Conservation (phyloP, 2,888 invertebrate genomes). For the Metopia argyrocephala region DNA sequence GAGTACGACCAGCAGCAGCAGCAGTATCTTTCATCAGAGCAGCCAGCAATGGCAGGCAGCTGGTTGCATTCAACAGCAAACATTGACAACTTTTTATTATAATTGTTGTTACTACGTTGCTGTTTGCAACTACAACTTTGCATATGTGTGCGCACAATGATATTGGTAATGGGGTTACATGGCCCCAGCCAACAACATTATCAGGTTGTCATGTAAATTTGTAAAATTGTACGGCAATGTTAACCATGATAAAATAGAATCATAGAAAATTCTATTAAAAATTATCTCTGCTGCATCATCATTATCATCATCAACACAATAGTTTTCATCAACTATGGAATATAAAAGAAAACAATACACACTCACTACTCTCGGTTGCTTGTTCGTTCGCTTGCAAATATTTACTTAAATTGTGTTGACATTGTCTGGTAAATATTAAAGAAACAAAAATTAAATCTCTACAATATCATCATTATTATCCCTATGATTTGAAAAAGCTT, state of each 20-base stretch:
- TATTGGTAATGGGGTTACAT: background rate
- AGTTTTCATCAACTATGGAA: too few relatives aligned
- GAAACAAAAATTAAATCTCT: background rate
- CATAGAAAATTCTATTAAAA: constrained; percentile 47
- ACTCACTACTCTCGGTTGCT: background rate
- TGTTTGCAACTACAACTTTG: background rate
- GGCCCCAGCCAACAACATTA: background rate
- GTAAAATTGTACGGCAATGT: background rate
- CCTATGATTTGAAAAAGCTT: constrained; percentile 29
- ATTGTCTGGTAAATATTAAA: constrained; percentile 33
- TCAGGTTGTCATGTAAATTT: background rate
- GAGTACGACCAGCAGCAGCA: background rate
- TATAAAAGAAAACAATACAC: background rate
- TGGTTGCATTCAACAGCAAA: constrained; percentile 34
- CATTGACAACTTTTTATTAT: constrained; percentile 27
- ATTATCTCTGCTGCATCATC: constrained; percentile 48
- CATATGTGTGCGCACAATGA: background rate
- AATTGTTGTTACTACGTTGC: constrained; percentile 16
- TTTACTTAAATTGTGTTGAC: constrained; percentile 54
- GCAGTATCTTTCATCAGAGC: background rate
- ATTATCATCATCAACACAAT: background rate
- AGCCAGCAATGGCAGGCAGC: background rate
- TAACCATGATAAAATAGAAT: background rate
- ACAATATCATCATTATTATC: background rate
- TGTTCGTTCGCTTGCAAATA: constrained; percentile 9